Percentiles rank a stretch among this genome's conserved stretches.
Conservation (phyloP, 2,113 vertebrate species). For the Genyomyrus donnyi region DNA sequence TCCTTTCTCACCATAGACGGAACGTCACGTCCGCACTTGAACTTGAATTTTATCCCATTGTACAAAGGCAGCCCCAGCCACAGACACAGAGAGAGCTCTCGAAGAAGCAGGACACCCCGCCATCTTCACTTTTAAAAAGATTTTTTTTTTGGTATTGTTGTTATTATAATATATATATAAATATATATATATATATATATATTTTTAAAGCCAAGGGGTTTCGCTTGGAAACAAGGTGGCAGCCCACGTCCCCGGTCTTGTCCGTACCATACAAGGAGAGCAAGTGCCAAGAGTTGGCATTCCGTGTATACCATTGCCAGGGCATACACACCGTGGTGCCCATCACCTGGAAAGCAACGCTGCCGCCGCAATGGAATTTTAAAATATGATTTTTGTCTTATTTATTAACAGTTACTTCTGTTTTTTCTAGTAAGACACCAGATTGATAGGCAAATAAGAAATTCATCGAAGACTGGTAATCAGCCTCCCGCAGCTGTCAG, state of each 20-base stretch:
- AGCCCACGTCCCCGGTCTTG: constrained; percentile 36
- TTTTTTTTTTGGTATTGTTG: constrained; percentile 36
- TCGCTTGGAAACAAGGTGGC: constrained; percentile 58
- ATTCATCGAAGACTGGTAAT: constrained; percentile 30
- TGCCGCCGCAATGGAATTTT: constrained; percentile 45
- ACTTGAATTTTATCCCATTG: constrained; percentile 89
- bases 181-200: constrained; percentile 28
- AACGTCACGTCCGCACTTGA: constrained; percentile 93
- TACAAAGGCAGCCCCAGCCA: constrained; percentile 84
- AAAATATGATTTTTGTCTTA: neutral
- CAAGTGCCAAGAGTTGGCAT: constrained; percentile 61
- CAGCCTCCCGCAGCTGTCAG: constrained; percentile 32
- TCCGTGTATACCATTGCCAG: constrained; percentile 53
- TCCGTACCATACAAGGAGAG: constrained; percentile 24
- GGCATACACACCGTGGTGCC: constrained; percentile 56
- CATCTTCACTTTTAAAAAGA: constrained; percentile 75
- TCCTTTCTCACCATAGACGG: constrained; percentile 77
- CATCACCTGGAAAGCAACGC: constrained; percentile 48
- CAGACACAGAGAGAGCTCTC: constrained; percentile 80
- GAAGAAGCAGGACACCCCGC: constrained; percentile 77
- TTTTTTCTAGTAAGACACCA: neutral
- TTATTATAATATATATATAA: constrained; percentile 24
- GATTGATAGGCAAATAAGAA: constrained; percentile 2
- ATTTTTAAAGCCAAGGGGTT: constrained; percentile 56
- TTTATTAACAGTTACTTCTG: neutral